Evolutionary conservation across 1,140 invertebrate genomes (phyloP).

Genomic region (Nymphalis io): DNA sequence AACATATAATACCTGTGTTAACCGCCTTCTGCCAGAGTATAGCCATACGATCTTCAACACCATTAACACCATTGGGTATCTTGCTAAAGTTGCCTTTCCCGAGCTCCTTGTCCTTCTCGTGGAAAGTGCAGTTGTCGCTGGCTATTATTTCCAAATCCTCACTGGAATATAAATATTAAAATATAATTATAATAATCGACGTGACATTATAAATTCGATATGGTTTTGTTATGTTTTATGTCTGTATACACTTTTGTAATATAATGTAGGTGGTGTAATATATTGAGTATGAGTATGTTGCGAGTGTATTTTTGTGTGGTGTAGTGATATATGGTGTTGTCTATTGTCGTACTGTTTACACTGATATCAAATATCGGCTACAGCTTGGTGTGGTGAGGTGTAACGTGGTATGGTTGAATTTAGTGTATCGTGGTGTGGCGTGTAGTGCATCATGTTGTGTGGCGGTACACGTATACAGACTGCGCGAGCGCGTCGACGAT

Average conservation of each 20-base stretch:
- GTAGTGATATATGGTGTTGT: too few species aligned
- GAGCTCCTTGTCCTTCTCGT: conserved; percentile 93
- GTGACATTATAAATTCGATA: too few species aligned
- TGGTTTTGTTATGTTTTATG: too few species aligned
- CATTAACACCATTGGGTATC: conserved; percentile 99
- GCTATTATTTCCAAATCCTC: conserved; percentile 95
- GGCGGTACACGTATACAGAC: conserved; percentile 75
- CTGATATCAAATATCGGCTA: too few species aligned
- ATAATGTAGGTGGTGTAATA: too few species aligned
- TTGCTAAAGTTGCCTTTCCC: conserved; percentile 96
- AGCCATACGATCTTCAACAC: conserved; percentile 98
- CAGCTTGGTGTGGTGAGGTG: too few species aligned
- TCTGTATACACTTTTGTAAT: too few species aligned
- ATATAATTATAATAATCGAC: background rate
- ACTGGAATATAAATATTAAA: conserved; percentile 80
- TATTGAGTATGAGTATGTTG: too few species aligned
- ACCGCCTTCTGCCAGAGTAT: conserved; percentile 99
- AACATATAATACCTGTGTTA: conserved; percentile 87
- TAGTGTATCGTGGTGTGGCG: too few species aligned
- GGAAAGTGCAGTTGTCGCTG: conserved; percentile 99
- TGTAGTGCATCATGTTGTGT: background rate
- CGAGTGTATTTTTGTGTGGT: too few species aligned
- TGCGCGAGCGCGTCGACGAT: conserved; percentile 92
- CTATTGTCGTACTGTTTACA: too few species aligned
- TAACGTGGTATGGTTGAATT: too few species aligned